Evolutionary conservation across 2,888 invertebrate genomes (phyloP), one percentile per base, ranked within the genome.

Genomic region (Chloromyia formosa): DNA sequence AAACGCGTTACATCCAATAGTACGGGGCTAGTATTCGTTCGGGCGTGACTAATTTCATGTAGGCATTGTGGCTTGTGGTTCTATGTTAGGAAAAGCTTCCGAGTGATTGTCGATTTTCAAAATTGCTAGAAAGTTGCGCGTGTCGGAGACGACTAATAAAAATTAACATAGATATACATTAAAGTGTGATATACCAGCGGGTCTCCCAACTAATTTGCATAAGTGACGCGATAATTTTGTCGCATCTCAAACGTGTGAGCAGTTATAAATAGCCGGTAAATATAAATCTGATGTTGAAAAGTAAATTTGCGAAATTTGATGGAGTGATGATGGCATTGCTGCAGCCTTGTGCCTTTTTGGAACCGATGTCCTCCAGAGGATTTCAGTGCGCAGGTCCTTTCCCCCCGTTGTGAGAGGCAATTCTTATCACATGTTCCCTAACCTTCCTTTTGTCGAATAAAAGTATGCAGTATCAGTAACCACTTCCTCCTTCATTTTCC

Each of bases 181-280:
- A 2, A 35, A 35, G 27, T 35, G 27, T 35, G 27, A 35, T 35
- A 35, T n/a, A 7, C 27, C 27, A 35, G 27, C n/a, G n/a, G 7
- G 7, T 7, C 27, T 35, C 27, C 27, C 3, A 35, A 4, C 27
- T 35, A 35, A 35, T 35, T 35, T 35, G 27, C 27, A 35, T 35
- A 35, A n/a, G 64, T 64, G 45, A 64, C 64, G 64, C 45, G 45
- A 45, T 42, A 16, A 18, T 16, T n/a, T 16, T 42, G 45, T 27
- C 20, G 64, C 16, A 16, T 64, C 20, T 49, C 7, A 66, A 23
- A n/a, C 22, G 20, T 35, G 16, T 45, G 20, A 12, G 2, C 12
- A 45, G 22, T 45, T 66, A 45, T 2, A 66, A 66, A 66, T 66
- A 45, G 66, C 66, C 49, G 66, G 66, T 66, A 66, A 66, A 18